Conservation (phyloP, 2,888 invertebrate genomes). For the Drosophila sordidula region DNA sequence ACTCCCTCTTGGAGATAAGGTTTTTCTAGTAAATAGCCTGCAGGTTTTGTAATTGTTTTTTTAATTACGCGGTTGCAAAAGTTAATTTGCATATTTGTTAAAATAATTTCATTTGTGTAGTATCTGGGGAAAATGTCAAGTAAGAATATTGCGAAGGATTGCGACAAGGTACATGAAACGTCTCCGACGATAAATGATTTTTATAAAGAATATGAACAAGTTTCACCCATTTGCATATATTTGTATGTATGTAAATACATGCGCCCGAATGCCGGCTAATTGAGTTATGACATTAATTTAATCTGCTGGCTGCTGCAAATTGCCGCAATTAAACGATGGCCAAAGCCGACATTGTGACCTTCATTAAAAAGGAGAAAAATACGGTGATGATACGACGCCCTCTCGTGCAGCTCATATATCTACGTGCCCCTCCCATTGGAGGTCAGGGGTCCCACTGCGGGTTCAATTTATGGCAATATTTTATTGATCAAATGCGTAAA, state of each 20-base stretch:
- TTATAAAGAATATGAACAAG: conserved; percentile 1
- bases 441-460: conserved; percentile 37
- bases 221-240: conserved; percentile 8
- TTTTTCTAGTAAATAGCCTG: conserved; percentile 3
- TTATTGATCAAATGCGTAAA: conserved; percentile 68
- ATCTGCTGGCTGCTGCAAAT: conserved; percentile 64
- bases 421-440: conserved; percentile 13
- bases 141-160: neutral
- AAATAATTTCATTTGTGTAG: neutral
- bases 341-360: conserved; percentile 66
- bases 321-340: conserved; percentile 67
- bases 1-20: neutral
- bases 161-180: neutral
- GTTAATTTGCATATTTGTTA: neutral
- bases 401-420: conserved; percentile 21
- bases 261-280: conserved; percentile 56
- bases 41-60: neutral
- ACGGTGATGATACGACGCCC: conserved; percentile 47
- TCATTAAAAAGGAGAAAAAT: conserved; percentile 45
- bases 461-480: conserved; percentile 53
- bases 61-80: neutral
- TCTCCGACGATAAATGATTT: conserved; percentile 11
- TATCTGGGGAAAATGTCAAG: neutral
- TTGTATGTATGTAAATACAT: conserved; percentile 1
- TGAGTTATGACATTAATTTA: conserved; percentile 78